These are phyloP conservation scores for Centropus bengalensis DNA, from an alignment of 2,113 vertebrate genomes.

Conservation along the genomic window DNA sequence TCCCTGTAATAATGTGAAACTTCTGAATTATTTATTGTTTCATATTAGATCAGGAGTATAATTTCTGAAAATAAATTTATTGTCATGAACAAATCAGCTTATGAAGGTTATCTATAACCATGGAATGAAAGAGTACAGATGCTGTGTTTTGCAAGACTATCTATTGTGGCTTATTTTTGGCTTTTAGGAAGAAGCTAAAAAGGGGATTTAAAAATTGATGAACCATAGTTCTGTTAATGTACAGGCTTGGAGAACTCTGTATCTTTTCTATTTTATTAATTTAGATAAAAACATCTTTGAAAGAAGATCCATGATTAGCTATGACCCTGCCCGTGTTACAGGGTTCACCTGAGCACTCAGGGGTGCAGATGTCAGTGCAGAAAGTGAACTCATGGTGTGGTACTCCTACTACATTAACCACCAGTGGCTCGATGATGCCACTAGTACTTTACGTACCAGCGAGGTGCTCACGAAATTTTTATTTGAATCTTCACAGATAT, in stretches of 20 bases:
- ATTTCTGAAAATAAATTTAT: conserved; percentile 80
- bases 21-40: conserved; percentile 82
- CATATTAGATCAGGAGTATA: conserved; percentile 79
- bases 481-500: neutral
- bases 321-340: neutral
- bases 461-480: neutral
- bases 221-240: conserved; percentile 33
- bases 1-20: conserved; percentile 77
- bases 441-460: neutral
- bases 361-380: neutral
- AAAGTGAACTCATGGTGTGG: neutral
- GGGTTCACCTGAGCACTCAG: fast-evolving
- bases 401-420: neutral
- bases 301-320: neutral
- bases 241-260: neutral
- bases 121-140: conserved; percentile 69
- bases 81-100: conserved; percentile 74
- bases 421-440: neutral
- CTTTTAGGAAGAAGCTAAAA: conserved; percentile 46
- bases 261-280: conserved; percentile 17
- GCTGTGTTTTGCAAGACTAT: conserved; percentile 45
- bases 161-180: conserved; percentile 58
- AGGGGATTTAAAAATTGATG: conserved; percentile 64
- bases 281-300: neutral
- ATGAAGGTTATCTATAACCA: conserved; percentile 71